phyloP scores from a whole-genome alignment of 2,113 vertebrate genomes.

The Equus quagga region DNA sequence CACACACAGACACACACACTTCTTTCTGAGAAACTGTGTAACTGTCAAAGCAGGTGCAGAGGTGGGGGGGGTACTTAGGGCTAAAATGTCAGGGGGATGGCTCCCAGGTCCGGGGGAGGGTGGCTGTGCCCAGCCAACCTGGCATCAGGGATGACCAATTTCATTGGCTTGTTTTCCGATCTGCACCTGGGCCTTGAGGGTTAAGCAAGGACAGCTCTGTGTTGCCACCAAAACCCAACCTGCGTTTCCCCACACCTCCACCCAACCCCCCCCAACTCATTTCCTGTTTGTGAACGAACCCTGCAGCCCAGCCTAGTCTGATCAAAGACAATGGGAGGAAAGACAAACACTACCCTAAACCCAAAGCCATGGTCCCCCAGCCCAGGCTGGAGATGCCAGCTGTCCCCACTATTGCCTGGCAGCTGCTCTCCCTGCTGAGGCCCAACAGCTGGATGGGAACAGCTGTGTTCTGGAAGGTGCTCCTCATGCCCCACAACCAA shows the following conservation, averaged over 20 bases:
- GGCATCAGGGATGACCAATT: conserved; percentile 10
- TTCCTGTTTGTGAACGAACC: conserved; percentile 81
- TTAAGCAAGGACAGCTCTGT: conserved; percentile 2
- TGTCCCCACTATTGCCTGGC: conserved; percentile 62
- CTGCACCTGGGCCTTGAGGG: conserved; percentile 8
- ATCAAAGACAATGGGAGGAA: conserved; percentile 64
- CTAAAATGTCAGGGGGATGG: background rate
- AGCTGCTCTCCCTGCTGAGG: conserved; percentile 52
- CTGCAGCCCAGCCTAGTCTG: conserved; percentile 42
- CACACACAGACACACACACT: background rate
- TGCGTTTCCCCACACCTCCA: background rate
- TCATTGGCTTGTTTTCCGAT: conserved; percentile 28
- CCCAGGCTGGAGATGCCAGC: background rate
- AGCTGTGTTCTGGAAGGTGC: conserved; percentile 59
- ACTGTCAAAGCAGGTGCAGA: conserved; percentile 52
- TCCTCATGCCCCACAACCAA: background rate
- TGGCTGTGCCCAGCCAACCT: background rate
- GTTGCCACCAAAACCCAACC: conserved; percentile 40
- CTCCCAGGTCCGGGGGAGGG: background rate
- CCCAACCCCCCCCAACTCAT: conserved; percentile 36
- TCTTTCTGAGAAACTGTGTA: conserved; percentile 60
- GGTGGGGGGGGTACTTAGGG: background rate
- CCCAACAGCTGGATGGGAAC: conserved; percentile 65
- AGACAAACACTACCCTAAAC: conserved; percentile 1
- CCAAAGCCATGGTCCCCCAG: conserved; percentile 12